Base-by-base conservation (phyloP, 2,888 invertebrate species). In the Pteria penguin region DNA sequence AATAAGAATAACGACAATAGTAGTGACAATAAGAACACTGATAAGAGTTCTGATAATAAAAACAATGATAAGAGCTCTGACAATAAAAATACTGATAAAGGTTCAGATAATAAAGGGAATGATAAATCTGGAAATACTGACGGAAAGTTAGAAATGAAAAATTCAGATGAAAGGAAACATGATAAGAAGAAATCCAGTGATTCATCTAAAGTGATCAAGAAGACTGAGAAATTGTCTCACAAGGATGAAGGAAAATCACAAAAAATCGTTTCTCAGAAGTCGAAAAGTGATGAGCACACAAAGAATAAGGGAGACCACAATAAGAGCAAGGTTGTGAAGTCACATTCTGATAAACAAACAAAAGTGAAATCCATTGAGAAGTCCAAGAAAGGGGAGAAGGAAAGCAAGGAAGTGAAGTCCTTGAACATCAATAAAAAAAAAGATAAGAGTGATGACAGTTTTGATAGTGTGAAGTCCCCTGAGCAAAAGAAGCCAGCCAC, bases 311-410 rank as follows among this genome's bases (percentile, higher is more conserved):
- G 79, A 18, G 77, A 82, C 24, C 82, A 79, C 65, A 84, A 85
- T 29, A 81, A 84, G 65, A 82, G 88, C 58, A 87, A 88, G 72
- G 85, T 85, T 76, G 45, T 69, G 61, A 52, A 60, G 69, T 2
- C 78, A 67, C 32, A 79, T 75, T 31, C 70, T 73, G 62, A 57
- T 11, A 75, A 78, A 45, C 55, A 71, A 5, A 76, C 74, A 62
- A 66, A 31, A 57, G 22, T 66, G n/a, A 75, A 65, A 27, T 71
- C 72, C 31, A 52, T 31, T 29, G 26, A 24, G 18, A 79, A 73
- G 18, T 62, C 72, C 5, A 82, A 81, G 60, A 80, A 79, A 61
- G 54, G 31, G 27, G 73, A 66, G 11, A 70, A 68, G 45, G 71
- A 74, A 62, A 79, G 72, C 22, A 76, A 82, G 14, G 76, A 72